Evolutionary conservation across 2,797 vertebrate species (phyloP), one percentile per base, ranked within the genome.

Genomic region (Peromyscus melanophrys): DNA sequence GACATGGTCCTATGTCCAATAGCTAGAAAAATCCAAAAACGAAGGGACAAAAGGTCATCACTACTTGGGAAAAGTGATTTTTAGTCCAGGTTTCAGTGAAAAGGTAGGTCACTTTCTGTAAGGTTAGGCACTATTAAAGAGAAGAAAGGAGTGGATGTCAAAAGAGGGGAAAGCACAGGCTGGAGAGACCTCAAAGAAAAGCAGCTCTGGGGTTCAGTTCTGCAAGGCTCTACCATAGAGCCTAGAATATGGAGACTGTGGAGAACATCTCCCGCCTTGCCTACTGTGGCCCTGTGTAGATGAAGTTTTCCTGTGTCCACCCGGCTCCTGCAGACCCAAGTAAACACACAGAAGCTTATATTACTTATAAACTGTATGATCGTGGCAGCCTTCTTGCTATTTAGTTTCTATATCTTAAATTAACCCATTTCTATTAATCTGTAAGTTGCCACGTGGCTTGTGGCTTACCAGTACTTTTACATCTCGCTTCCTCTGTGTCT

Each of bases 1-100:
- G 77, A 89, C 40, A 86, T 92, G 90, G 17, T 4, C 43, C 90
- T 91, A 40, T 77, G 69, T 76, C 85, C 88, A 84, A 67, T 89
- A 92, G 7, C 9, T 57, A 40, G 37, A 49, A 88, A 92, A 75
- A 34, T 57, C 61, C 59, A 75, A 96, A 97, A 65, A 40, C 92
- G 17, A 80, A 94, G 92, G 86, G 37, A 46, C 6, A 86, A 95
- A 95, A 23, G 10, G 21, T 19, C 67, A 8, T 55, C 31, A 67
- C 21, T 25, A 80, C 9, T 94, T 96, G 82, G 21, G 4, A 16
- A 71, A 90, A 90, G 87, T 23, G 23, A 7, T 1, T 88, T 77
- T 90, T 65, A 75, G 11, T 75, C 14, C 34, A 76, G 49, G 52
- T 78, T 55, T 43, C 59, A 87, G 71, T 76, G 43, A 94, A 92